Base-by-base conservation (phyloP, 1,140 invertebrate genomes). In the Coelopa frigida region DNA sequence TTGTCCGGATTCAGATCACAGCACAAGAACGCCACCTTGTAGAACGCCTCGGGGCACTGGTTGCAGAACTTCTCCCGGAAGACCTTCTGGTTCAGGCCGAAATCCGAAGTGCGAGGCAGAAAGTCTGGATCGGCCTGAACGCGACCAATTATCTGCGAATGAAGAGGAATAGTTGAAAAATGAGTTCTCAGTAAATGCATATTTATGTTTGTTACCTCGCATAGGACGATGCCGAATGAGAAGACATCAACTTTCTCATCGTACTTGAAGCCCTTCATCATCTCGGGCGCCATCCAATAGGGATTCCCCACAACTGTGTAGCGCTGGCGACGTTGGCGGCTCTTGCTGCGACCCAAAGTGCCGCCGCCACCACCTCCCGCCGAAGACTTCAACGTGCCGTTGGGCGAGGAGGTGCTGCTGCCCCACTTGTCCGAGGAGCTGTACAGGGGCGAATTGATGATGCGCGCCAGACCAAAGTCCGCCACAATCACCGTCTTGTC, bases 221-320 rank as follows among this genome's bases (percentile, higher is more conserved):
- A 96, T 5, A 96, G 72, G 46, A 98, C 87, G 37, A 98, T 95
- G 5, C 94, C 94, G 73, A 93, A 96, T 22, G 93, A 96, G 70
- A 97, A 98, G 45, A 98, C 84, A 69, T 98, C 94, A 12, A 96
- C 92, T 73, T 95, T 93, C 68, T 97, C 92, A 70, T 97, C 89
- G 68, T 98, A 98, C 55, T 89, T 89, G 52, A 92, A 85, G 20
- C 91, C 93, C 68, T 89, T 90, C 82, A 98, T 91, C 85, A 95
- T 95, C 72, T 98, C 94, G 5, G 94, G 94, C 0, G 94, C 93
- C 92, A 97, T 98, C 92, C 91, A 97, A 67, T 94, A 96, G 5
- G 92, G 93, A 74, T 94, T 94, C 0, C 93, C 93, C 1, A 96
- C 89, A 17, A 93, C 67, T 3, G 76, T 78, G 49, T 78, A 78